A percentile compares a stretch with the other conserved stretches of the same genome.
These are phyloP conservation scores for Caloenas nicobarica DNA, from an alignment of 2,113 vertebrate genomes.

Conservation along the genomic window DNA sequence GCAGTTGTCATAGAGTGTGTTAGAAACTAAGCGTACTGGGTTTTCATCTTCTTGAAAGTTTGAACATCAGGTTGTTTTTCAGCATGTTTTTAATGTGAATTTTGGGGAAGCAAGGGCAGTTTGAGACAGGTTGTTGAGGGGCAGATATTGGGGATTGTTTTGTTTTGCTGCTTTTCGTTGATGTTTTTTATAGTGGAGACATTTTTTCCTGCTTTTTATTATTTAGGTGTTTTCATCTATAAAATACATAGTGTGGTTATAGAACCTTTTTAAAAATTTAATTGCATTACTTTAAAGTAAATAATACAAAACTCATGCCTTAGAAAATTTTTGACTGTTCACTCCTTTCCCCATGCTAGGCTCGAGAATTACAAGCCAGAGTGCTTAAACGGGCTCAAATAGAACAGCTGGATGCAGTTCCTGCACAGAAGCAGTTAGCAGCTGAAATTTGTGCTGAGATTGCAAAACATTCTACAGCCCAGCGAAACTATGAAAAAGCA, in stretches of 20 bases:
- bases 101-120: background rate
- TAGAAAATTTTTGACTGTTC: background rate
- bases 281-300: background rate
- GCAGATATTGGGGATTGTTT: background rate
- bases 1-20: background rate
- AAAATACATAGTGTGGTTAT: background rate
- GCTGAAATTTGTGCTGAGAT: conserved; percentile 96
- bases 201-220: background rate
- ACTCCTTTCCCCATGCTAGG: conserved; percentile 71
- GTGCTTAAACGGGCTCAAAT: conserved; percentile 91
- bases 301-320: background rate
- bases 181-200: background rate
- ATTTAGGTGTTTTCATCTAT: background rate
- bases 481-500: conserved; percentile 92
- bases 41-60: background rate
- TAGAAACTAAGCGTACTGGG: background rate
- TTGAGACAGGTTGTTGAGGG: background rate
- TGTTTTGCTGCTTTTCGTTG: background rate
- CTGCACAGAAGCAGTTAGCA: conserved; percentile 89
- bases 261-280: background rate
- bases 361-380: conserved; percentile 90
- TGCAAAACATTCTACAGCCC: conserved; percentile 91
- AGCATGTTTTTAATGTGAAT: background rate
- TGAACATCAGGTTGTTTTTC: background rate
- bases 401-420: conserved; percentile 90